Conservation (phyloP, 2,113 vertebrate species). For the Forbesichthys papilliferus region DNA sequence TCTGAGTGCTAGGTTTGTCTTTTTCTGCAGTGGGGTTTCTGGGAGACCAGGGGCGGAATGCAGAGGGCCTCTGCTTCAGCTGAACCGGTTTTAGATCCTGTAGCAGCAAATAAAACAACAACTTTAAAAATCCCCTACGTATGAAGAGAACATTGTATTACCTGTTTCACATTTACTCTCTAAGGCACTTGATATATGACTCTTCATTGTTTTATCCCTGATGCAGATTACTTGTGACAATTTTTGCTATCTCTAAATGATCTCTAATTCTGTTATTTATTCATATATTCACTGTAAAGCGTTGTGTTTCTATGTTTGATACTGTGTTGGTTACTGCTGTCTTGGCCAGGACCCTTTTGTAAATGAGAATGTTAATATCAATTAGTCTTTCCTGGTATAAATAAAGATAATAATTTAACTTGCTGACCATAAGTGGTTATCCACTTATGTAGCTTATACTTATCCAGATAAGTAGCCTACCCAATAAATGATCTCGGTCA, state of each 20-base stretch:
- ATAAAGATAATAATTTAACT: slow-evolving; percentile 5
- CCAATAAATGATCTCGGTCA: slow-evolving; percentile 11
- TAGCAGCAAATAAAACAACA: slow-evolving; percentile 42
- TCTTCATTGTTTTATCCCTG: too few species aligned
- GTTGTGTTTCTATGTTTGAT: too few species aligned
- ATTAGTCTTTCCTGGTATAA: too few species aligned
- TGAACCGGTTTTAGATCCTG: slow-evolving; percentile 76
- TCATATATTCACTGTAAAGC: too few species aligned
- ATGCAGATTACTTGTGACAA: too few species aligned
- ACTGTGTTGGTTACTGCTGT: too few species aligned
- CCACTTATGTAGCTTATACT: too few species aligned
- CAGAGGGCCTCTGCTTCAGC: slow-evolving; percentile 76
- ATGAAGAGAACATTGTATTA: slow-evolving; percentile 23
- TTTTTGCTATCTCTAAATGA: too few species aligned
- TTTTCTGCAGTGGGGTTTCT: slow-evolving; percentile 60
- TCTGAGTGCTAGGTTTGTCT: slow-evolving; percentile 56
- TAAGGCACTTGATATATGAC: slow-evolving; percentile 5
- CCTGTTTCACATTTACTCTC: slow-evolving; percentile 8
- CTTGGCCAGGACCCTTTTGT: too few species aligned
- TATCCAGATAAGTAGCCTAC: slow-evolving; percentile 1
- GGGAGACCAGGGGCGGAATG: slow-evolving; percentile 79
- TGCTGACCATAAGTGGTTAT: slow-evolving; percentile 12
- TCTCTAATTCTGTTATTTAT: too few species aligned
- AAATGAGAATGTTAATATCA: too few species aligned
- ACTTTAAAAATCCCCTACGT: slow-evolving; percentile 16